A percentile compares a stretch with the other conserved stretches of the same genome.
These are phyloP conservation scores for Theretra japonica DNA, from an alignment of 2,888 invertebrate species.

Conservation along the genomic window DNA sequence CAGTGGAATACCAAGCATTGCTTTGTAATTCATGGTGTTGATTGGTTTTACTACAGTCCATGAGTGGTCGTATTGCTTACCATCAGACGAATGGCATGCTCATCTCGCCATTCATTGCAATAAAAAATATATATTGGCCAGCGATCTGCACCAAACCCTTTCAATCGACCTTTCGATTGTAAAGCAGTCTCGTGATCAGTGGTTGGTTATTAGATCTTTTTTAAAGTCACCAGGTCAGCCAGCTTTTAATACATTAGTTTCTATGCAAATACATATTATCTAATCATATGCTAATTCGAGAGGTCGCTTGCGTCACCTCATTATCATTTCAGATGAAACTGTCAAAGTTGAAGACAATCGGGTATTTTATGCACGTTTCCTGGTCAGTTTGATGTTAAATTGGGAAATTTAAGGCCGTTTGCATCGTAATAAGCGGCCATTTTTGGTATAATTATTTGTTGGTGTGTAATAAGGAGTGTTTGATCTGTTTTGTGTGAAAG, in stretches of 20 bases:
- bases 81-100: too few relatives aligned
- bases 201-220: too few relatives aligned
- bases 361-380: not conserved
- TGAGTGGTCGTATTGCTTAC: too few relatives aligned
- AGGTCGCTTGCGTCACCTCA: conserved; percentile 8
- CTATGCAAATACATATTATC: conserved; percentile 4
- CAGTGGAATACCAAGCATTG: too few relatives aligned
- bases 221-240: too few relatives aligned
- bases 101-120: too few relatives aligned
- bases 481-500: not conserved
- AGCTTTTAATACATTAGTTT: not conserved
- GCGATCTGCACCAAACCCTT: too few relatives aligned
- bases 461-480: not conserved
- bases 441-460: not conserved
- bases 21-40: too few relatives aligned
- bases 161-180: too few relatives aligned
- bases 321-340: conserved; percentile 13
- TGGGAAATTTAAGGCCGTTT: conserved; percentile 2
- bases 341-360: conserved; percentile 13
- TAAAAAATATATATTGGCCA: too few relatives aligned
- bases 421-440: not conserved
- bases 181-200: too few relatives aligned
- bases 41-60: too few relatives aligned
- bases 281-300: not conserved
- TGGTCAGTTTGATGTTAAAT: not conserved